Evolutionary conservation across 2,888 invertebrate species (phyloP).

Genomic region (Orchesella flavescens): DNA sequence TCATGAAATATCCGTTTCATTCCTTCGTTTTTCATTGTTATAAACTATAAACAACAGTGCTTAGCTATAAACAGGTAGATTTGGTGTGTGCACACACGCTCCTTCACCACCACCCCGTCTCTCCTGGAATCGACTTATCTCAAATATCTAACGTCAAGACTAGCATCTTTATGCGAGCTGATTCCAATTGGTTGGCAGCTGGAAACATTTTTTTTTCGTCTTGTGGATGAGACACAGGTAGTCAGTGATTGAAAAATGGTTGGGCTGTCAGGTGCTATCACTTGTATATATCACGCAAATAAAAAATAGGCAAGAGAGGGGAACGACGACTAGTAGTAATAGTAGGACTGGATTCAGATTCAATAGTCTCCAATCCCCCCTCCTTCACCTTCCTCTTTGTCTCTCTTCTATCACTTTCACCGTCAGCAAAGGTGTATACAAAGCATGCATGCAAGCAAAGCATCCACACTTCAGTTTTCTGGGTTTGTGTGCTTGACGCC

Average conservation of each 20-base stretch:
- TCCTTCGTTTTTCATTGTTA: not conserved
- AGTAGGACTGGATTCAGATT: slow-evolving; percentile 6
- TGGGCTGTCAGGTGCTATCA: slow-evolving; percentile 43
- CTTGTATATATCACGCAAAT: slow-evolving; percentile 35
- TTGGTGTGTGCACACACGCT: not conserved
- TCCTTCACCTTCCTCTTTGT: slow-evolving; percentile 28
- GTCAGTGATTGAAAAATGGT: slow-evolving; percentile 55
- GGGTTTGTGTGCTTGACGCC: slow-evolving; percentile 36
- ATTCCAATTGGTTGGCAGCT: slow-evolving; percentile 8
- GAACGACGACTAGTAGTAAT: not conserved
- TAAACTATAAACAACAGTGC: not conserved
- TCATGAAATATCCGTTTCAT: slow-evolving; percentile 38
- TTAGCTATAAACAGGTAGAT: too few relatives aligned
- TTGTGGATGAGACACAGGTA: slow-evolving; percentile 28
- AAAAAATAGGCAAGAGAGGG: slow-evolving; percentile 9
- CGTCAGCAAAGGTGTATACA: slow-evolving; percentile 33
- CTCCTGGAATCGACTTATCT: not conserved
- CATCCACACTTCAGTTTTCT: not conserved
- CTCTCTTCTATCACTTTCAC: slow-evolving; percentile 44
- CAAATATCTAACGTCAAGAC: not conserved
- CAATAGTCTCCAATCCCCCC: slow-evolving; percentile 14
- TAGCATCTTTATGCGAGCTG: not conserved
- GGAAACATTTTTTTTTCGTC: not conserved
- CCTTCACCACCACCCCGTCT: not conserved
- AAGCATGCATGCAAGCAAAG: not conserved